A percentile compares a stretch with the other conserved stretches of the same genome.
Conservation (phyloP, 2,797 vertebrate species). For the Serranus cabrilla region DNA sequence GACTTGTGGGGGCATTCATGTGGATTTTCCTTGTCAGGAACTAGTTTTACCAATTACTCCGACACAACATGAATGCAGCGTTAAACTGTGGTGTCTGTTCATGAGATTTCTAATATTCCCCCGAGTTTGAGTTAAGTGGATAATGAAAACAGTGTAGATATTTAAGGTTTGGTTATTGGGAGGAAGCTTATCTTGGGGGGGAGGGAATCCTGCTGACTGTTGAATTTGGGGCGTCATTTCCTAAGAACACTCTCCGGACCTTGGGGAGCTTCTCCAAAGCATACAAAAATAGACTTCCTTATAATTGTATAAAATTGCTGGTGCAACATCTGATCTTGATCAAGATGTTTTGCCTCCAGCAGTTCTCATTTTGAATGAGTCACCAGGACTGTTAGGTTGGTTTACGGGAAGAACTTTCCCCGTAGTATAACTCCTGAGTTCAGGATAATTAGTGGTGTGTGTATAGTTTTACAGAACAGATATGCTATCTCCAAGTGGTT, state of each 20-base stretch:
- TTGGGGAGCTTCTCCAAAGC: neutral
- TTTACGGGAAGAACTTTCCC: neutral
- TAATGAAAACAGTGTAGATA: neutral
- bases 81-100: neutral
- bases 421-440: neutral
- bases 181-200: neutral
- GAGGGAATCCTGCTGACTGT: slow-evolving; percentile 13
- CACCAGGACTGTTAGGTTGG: slow-evolving; percentile 4
- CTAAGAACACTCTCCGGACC: neutral
- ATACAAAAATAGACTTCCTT: slow-evolving; percentile 1
- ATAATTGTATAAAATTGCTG: slow-evolving; percentile 3
- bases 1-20: no score
- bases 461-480: slow-evolving; percentile 10
- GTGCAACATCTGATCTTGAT: slow-evolving; percentile 2
- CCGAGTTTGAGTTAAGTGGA: neutral
- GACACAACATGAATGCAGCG: no score
- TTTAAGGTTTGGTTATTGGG: neutral
- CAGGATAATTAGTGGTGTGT: neutral
- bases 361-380: slow-evolving; percentile 14
- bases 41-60: no score
- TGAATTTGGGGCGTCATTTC: neutral
- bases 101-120: neutral
- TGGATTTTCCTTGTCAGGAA: no score
- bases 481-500: neutral
- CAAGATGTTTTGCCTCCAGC: neutral